phyloP scores from a whole-genome alignment of 2,113 vertebrate species.

The Smithornis capensis region DNA sequence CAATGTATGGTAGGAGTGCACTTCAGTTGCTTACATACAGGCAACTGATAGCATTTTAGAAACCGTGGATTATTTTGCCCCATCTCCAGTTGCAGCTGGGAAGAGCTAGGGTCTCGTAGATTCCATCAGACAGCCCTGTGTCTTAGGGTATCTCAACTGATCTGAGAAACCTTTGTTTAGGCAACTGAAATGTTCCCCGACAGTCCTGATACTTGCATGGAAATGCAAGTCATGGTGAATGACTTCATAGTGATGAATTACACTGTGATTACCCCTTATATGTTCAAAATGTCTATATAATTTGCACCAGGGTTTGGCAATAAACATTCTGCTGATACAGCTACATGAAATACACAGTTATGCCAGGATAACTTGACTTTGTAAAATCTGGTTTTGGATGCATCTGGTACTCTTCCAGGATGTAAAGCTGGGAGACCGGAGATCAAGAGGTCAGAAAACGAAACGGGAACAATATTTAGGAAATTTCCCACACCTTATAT shows the following conservation, averaged over 20 bases:
- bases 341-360: neutral
- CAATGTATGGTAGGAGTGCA: fast-evolving
- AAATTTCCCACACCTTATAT: neutral
- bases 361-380: neutral
- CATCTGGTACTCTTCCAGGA: neutral
- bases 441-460: neutral
- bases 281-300: neutral
- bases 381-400: neutral
- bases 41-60: neutral
- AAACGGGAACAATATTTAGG: neutral
- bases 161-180: neutral
- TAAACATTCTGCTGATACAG: neutral
- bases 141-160: neutral
- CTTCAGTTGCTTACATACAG: neutral
- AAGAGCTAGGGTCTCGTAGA: neutral
- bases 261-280: neutral
- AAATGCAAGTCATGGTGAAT: neutral
- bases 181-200: neutral
- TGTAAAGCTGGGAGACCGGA: neutral
- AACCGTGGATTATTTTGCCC: neutral
- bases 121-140: neutral
- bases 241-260: neutral
- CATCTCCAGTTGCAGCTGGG: neutral
- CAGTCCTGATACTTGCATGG: neutral
- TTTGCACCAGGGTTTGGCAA: neutral